Conservation (phyloP, 2,113 vertebrate species). For the Callithrix jacchus region DNA sequence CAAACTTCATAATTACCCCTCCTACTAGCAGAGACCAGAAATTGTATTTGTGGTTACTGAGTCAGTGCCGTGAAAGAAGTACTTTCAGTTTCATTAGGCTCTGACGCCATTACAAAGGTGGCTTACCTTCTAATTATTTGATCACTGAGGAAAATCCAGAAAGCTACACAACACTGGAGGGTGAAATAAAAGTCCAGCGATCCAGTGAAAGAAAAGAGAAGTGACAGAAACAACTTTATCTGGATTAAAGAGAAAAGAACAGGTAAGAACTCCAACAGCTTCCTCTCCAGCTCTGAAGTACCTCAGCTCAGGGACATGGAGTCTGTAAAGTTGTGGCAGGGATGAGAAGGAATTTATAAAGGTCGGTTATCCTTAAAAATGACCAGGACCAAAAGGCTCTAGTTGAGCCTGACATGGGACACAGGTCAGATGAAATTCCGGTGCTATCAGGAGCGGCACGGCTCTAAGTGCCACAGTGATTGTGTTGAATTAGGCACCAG, state of each 20-base stretch:
- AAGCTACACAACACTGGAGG: accelerated
- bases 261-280: neutral
- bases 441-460: accelerated
- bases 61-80: neutral
- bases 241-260: neutral
- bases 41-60: neutral
- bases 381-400: neutral
- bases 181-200: neutral
- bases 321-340: accelerated
- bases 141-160: neutral
- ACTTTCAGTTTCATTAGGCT: constrained; percentile 53
- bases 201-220: neutral
- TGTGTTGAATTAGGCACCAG: neutral
- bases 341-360: neutral
- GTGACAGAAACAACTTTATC: neutral
- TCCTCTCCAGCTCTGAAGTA: neutral
- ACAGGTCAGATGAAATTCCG: neutral
- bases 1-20: neutral
- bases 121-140: neutral
- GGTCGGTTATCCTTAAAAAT: neutral
- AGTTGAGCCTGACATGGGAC: neutral
- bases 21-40: accelerated
- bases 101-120: neutral
- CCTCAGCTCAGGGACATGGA: neutral
- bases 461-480: neutral